phyloP scores from a whole-genome alignment of 2,113 vertebrate genomes.

The Sinocyclocheilus maitianheensis region DNA sequence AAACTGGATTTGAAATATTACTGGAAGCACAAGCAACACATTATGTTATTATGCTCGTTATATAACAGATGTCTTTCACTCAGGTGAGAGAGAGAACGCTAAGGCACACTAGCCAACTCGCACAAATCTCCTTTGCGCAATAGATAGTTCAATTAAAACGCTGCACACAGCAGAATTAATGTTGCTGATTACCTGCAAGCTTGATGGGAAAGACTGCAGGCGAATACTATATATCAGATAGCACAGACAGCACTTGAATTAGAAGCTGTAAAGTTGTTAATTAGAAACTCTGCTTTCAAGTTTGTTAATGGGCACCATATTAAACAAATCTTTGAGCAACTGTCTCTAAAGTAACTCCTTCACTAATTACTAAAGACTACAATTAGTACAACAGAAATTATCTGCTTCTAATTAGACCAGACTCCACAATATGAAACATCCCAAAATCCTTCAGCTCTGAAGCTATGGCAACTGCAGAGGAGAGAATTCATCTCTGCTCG shows the following conservation, averaged over 20 bases:
- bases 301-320: conserved; percentile 56
- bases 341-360: conserved; percentile 50
- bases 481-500: conserved; percentile 15
- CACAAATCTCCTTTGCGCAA: conserved; percentile 1
- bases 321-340: conserved; percentile 54
- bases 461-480: conserved; percentile 48
- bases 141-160: conserved; percentile 42
- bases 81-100: background rate
- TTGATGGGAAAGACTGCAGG: conserved; percentile 40
- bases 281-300: conserved; percentile 53
- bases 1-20: background rate
- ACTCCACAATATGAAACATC: conserved; percentile 41
- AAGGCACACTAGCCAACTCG: background rate
- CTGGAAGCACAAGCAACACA: background rate
- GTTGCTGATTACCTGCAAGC: conserved; percentile 37
- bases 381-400: conserved; percentile 56
- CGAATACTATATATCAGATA: conserved; percentile 56
- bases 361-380: conserved; percentile 59
- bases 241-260: conserved; percentile 53
- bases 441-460: conserved; percentile 38
- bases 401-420: conserved; percentile 54
- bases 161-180: conserved; percentile 47
- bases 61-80: background rate
- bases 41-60: background rate
- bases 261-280: conserved; percentile 53